Evolutionary conservation across 2,888 invertebrate species (phyloP), one percentile per base, ranked within the genome.

Genomic region (Callosobruchus maculatus): DNA sequence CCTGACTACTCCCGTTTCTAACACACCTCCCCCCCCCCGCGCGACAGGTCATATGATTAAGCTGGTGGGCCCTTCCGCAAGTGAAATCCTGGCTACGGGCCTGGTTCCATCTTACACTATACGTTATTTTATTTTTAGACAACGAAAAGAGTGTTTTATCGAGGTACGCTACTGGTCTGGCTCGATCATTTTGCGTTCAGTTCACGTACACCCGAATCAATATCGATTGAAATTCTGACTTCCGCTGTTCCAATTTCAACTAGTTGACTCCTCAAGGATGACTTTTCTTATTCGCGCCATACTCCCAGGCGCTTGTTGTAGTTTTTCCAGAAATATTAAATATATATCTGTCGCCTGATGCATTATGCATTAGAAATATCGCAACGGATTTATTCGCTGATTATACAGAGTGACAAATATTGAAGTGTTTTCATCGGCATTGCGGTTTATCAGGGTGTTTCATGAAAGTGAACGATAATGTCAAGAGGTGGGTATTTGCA

Each of bases 191-290:
- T 75, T 68, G 74, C 72, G 73, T 76, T 76, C 75, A 71, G 74
- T 74, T 73, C 73, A 73, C 73, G 73, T 73, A 73, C 49, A 9
- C 70, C 74, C 74, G 75, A 77, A 79, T 79, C 79, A 77, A 79
- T 79, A 79, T 79, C 79, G 79, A 79, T 79, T 79, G 73, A 71
- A 73, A n/a, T 71, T 73, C 31, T 66, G 66, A 71, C 71, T 73
- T 76, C 77, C 76, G 74, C 73, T 76, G 74, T 75, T 76, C 74
- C 75, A 78, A 74, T 78, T 77, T 71, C 74, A 72, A 71, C 66
- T 67, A 71, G 71, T 72, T 75, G 72, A 75, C 75, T 70, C 68
- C 20, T 69, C 75, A 68, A 71, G 69, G 73, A 75, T 71, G 71
- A 70, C 71, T 73, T 26, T 72, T 73, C 73, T 71, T 67, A 22